A percentile compares a stretch with the other conserved stretches of the same genome.
These are phyloP conservation scores for Hycleus phaleratus DNA, from an alignment of 1,140 invertebrate species.

Conservation along the genomic window DNA sequence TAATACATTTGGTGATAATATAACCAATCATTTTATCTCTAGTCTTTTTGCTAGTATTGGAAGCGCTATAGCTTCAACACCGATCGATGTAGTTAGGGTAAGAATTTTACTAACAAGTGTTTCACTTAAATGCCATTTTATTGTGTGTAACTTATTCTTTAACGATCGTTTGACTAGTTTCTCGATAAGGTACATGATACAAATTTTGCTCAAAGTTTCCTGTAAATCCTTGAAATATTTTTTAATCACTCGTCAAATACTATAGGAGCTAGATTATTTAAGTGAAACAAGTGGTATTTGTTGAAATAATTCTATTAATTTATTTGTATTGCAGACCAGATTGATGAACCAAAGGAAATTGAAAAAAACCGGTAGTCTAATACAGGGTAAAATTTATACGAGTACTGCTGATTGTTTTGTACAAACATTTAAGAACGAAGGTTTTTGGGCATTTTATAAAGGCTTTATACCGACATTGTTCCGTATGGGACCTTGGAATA, in stretches of 20 bases:
- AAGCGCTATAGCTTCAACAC: conserved; percentile 88
- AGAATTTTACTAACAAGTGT: conserved; percentile 39
- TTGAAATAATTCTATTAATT: too few species aligned
- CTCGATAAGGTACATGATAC: too few species aligned
- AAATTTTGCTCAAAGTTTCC: too few species aligned
- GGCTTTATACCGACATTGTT: conserved; percentile 78
- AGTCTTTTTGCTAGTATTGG: conserved; percentile 88
- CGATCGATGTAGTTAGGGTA: conserved; percentile 91
- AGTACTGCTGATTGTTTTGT: conserved; percentile 85
- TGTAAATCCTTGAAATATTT: too few species aligned
- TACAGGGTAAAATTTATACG: conserved; percentile 59
- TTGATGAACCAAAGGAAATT: conserved; percentile 82
- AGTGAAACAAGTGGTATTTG: too few species aligned
- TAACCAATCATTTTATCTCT: conserved; percentile 83
- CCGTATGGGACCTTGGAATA: conserved; percentile 84
- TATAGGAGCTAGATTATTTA: too few species aligned
- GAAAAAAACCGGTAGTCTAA: conserved; percentile 42
- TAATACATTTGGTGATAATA: conserved; percentile 64
- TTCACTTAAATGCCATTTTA: neutral
- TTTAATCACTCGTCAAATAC: too few species aligned
- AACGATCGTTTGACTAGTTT: too few species aligned
- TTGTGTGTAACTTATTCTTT: too few species aligned
- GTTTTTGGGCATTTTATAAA: conserved; percentile 72
- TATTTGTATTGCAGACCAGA: conserved; percentile 62
- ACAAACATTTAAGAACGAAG: conserved; percentile 74